A percentile compares a stretch with the other conserved stretches of the same genome.
Conservation (phyloP, 2,797 vertebrate species). For the Scarus forsteni region DNA sequence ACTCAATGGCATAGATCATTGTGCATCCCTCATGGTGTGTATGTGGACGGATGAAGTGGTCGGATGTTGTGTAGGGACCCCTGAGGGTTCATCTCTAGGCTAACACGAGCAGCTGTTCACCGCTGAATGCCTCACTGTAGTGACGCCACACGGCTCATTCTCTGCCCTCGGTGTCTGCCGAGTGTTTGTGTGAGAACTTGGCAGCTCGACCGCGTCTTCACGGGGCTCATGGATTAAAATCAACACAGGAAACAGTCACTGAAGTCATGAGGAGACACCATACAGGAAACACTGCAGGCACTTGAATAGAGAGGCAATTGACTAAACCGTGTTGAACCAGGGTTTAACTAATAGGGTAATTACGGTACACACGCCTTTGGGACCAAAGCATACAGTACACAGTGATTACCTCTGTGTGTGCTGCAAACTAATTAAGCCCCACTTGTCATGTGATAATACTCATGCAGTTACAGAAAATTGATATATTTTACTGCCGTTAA, state of each 20-base stretch:
- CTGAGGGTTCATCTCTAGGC: slow-evolving; percentile 44
- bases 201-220: slow-evolving; percentile 40
- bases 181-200: slow-evolving; percentile 46
- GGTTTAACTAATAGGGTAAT: slow-evolving; percentile 49
- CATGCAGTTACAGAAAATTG: slow-evolving; percentile 27
- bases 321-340: slow-evolving; percentile 27
- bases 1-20: not conserved
- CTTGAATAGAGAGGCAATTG: slow-evolving; percentile 37
- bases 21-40: slow-evolving; percentile 4
- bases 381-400: slow-evolving; percentile 19
- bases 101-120: slow-evolving; percentile 69
- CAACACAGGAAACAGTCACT: slow-evolving; percentile 27
- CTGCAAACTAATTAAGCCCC: slow-evolving; percentile 52
- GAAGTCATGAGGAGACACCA: slow-evolving; percentile 30
- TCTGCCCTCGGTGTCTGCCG: slow-evolving; percentile 53
- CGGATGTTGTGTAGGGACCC: slow-evolving; percentile 22
- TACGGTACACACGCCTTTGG: slow-evolving; percentile 21
- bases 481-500: slow-evolving; percentile 38
- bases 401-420: slow-evolving; percentile 41
- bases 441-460: slow-evolving; percentile 46
- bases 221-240: slow-evolving; percentile 51
- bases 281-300: slow-evolving; percentile 7
- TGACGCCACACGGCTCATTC: slow-evolving; percentile 58
- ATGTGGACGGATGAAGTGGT: slow-evolving; percentile 3
- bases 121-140: slow-evolving; percentile 67